Conservation (phyloP, 2,797 vertebrate species). For the Hirundo rustica region DNA sequence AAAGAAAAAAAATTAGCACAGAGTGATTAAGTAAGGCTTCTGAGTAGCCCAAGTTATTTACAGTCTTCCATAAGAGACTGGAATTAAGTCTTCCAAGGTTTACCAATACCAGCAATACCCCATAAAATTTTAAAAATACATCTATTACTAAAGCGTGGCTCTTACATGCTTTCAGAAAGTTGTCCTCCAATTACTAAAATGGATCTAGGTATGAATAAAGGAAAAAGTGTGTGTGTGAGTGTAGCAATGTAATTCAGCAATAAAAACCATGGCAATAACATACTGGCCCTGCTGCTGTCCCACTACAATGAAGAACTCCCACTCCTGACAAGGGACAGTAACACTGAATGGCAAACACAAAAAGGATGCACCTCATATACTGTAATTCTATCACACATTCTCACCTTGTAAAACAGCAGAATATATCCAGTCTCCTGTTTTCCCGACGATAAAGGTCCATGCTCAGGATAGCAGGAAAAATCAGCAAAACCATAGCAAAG, state of each 20-base stretch:
- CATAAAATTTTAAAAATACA: not conserved
- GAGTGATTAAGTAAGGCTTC: not conserved
- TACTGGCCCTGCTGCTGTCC: not conserved
- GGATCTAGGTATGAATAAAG: not conserved
- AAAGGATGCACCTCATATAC: not conserved
- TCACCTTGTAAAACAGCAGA: conserved; percentile 97
- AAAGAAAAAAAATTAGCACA: not conserved
- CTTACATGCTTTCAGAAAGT: not conserved
- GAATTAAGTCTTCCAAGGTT: not conserved
- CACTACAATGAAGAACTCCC: not conserved
- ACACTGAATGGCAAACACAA: not conserved
- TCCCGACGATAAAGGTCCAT: conserved; percentile 96
- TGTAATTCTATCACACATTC: not conserved
- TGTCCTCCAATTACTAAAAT: not conserved
- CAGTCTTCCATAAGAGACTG: not conserved
- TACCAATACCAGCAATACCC: not conserved
- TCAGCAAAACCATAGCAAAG: conserved; percentile 96
- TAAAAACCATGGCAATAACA: not conserved
- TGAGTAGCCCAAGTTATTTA: not conserved
- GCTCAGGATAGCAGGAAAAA: conserved; percentile 96
- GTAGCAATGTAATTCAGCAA: not conserved
- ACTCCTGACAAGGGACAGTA: not conserved
- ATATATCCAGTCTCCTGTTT: conserved; percentile 92
- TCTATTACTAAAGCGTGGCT: not conserved
- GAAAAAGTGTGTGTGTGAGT: not conserved